Evolutionary conservation across 2,888 invertebrate genomes (phyloP), one percentile per base, ranked within the genome.

Genomic region (Acanthosepion esculentum): DNA sequence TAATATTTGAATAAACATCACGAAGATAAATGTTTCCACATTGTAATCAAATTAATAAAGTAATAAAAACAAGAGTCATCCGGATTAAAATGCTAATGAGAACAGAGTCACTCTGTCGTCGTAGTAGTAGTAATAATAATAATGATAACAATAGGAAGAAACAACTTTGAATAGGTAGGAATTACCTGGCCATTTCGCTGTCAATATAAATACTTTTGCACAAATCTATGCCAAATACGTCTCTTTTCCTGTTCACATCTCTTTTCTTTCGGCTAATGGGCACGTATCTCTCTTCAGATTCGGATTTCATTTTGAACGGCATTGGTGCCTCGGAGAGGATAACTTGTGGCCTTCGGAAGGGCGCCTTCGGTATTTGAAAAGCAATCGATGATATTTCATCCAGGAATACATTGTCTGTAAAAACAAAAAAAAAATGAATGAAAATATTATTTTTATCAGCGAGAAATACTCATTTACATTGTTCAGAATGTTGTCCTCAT

Each of bases 281-380:
- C 0, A 10, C 4, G n/a, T 3, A 15, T n/a, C 3, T 78, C n/a
- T n/a, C 12, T 18, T 33, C 12, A 0, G 1, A 5, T 12, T n/a
- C 4, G 15, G 3, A 18, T 78, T 78, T 33, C 78, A 15, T 12
- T n/a, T 78, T 78, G 18, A 94, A 95, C 18, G 95, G 95, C 33
- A 95, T 94, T 41, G 95, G 95, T 29, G 95, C 95, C 94, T 95
- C 95, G 1, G 95, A 95, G 48, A 94, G 91, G 33, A n/a, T 94
- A 15, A 94, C 23, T 41, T 48, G 23, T 26, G 94, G 95, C 0
- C 94, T 94, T 41, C 91, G 94, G 95, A 95, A 95, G 5, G 95
- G 95, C 23, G n/a, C 10, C 23, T 92, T n/a, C 12, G 92, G 92
- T 50, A 92, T 92, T 48, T 50, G 29, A 48, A 92, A 92, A 53